Evolutionary conservation across 1,140 invertebrate genomes (phyloP), one percentile per base, ranked within the genome.

Genomic region (Drosophila eugracilis): DNA sequence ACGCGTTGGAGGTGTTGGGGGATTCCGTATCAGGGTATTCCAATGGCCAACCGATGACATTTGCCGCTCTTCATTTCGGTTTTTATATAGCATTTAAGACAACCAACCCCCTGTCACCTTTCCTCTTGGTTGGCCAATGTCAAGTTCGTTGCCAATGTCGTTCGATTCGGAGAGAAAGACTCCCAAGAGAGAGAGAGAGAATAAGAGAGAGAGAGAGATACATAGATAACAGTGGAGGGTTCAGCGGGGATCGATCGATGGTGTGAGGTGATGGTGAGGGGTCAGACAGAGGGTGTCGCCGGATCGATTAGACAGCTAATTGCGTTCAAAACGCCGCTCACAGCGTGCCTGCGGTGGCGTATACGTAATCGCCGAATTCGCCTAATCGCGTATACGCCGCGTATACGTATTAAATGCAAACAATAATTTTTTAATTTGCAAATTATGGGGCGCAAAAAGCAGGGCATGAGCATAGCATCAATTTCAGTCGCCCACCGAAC

Each of bases 131-230:
- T n/a, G 12, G 37, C 41, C 67, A 63, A 73, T 75, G 71, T 60
- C 72, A 85, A 84, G 80, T 84, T 84, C 76, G 80, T 79, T 85
- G 80, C 48, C 80, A 84, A 85, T 66, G 79, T 84, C 80, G 79
- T 84, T 84, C 66, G 79, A 75, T 79, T 78, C 24, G 22, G 22
- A 50, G 26, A 47, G 22, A 15, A 26, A 34, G 17, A 5, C 37
- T n/a, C n/a, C n/a, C n/a, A n/a, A n/a, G n/a, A n/a, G n/a, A n/a
- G n/a, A n/a, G n/a, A n/a, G n/a, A n/a, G n/a, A n/a, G n/a, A n/a
- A n/a, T n/a, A n/a, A n/a, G n/a, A n/a, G n/a, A n/a, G 22, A 6
- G 55, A 34, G 10, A 3, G 21, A 4, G 30, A 30, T 7, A 21
- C 4, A 2, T 2, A 34, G 21, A 21, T 2, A 37, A 0, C 7